Conservation (phyloP, 2,113 vertebrate genomes). For the Phycodurus eques region DNA sequence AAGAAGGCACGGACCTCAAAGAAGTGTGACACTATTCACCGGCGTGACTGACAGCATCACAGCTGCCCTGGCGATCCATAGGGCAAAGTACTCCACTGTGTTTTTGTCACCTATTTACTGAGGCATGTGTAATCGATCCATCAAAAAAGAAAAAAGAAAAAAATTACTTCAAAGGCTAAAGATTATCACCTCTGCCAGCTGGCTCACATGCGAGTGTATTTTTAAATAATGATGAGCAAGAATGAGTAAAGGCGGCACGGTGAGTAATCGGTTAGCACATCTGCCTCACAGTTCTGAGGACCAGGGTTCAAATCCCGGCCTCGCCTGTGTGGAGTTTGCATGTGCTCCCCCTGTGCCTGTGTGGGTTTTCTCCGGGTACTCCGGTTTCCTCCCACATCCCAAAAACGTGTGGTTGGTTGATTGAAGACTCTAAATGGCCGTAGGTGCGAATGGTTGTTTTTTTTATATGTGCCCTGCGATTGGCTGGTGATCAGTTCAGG, state of each 20-base stretch:
- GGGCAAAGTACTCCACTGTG: conserved; percentile 45
- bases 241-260: conserved; percentile 16
- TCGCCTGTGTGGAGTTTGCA: too few species aligned
- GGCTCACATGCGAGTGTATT: conserved; percentile 67
- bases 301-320: too few species aligned
- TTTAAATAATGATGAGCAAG: conserved; percentile 68
- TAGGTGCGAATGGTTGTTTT: too few species aligned
- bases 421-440: too few species aligned
- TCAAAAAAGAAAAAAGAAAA: conserved; percentile 26
- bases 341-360: too few species aligned
- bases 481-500: too few species aligned
- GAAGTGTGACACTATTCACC: conserved; percentile 48
- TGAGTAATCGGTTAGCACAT: too few species aligned
- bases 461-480: too few species aligned
- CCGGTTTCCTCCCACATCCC: too few species aligned
- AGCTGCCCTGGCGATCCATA: conserved; percentile 60
- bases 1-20: conserved; percentile 39
- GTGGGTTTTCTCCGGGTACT: too few species aligned
- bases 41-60: conserved; percentile 41
- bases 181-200: conserved; percentile 71
- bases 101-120: conserved; percentile 79
- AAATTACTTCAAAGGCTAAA: conserved; percentile 70
- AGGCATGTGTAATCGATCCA: conserved; percentile 70
- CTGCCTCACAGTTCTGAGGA: too few species aligned
- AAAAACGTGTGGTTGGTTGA: too few species aligned